Percentiles rank a stretch among this genome's conserved stretches.
Evolutionary conservation across 2,888 invertebrate genomes (phyloP).

Genomic region (Odontothrips loti): DNA sequence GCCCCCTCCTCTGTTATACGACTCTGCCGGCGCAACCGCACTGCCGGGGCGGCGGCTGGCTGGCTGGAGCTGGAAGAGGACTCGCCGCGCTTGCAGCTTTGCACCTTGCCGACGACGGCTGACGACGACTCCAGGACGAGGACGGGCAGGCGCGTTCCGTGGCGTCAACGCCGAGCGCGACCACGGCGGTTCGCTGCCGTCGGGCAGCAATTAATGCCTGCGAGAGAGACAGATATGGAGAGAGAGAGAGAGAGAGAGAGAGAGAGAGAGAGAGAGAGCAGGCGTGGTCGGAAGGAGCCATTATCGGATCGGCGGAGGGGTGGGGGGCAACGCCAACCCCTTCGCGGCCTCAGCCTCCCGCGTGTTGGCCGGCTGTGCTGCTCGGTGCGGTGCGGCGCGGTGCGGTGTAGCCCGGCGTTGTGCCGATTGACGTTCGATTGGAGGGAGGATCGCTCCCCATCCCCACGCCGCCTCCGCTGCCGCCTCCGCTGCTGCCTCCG

Average conservation of each 20-base stretch:
- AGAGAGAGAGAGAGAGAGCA: no score
- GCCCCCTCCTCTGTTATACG: not conserved
- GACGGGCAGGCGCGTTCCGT: no score
- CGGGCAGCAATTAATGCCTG: no score
- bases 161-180: no score
- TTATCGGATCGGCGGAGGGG: no score
- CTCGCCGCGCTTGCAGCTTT: no score
- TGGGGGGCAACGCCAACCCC: not conserved
- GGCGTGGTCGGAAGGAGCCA: no score
- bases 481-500: not conserved
- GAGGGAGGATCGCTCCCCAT: not conserved
- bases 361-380: not conserved
- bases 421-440: slow-evolving; percentile 26
- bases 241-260: no score
- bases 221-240: no score
- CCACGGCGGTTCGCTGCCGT: no score
- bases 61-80: not conserved
- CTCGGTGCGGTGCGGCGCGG: not conserved
- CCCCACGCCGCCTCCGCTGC: not conserved
- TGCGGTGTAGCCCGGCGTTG: not conserved
- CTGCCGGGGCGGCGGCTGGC: not conserved
- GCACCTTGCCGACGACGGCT: no score
- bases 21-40: not conserved
- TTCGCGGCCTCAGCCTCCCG: not conserved
- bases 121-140: no score